Conservation (phyloP, 2,113 vertebrate species). For the Otus sunia region DNA sequence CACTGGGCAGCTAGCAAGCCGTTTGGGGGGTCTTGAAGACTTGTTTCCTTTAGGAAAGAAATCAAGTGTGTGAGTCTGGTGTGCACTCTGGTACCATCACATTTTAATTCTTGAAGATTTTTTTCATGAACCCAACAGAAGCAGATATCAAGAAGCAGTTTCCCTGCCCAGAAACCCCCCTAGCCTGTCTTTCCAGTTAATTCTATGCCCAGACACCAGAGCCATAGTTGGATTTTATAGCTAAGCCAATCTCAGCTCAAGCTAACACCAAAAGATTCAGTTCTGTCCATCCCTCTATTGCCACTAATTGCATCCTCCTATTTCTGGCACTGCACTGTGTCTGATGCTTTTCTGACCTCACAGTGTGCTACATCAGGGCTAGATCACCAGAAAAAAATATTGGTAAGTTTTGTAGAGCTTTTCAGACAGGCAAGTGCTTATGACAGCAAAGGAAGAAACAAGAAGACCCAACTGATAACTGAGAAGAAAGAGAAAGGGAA, state of each 20-base stretch:
- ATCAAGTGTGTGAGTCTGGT: background rate
- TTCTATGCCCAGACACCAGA: background rate
- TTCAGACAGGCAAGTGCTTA: background rate
- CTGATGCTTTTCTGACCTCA: background rate
- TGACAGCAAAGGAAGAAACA: background rate
- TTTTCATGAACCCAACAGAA: background rate
- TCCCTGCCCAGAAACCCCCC: background rate
- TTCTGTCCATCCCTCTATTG: background rate
- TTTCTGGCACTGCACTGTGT: background rate
- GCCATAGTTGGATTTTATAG: background rate
- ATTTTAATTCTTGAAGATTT: background rate
- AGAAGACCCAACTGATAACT: background rate
- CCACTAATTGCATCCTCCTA: background rate
- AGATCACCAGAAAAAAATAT: background rate
- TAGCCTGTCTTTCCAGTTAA: background rate
- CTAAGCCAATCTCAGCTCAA: background rate
- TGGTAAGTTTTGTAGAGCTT: background rate
- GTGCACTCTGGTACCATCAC: background rate
- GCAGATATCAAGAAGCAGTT: background rate
- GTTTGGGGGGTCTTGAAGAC: background rate
- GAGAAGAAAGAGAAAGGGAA: background rate
- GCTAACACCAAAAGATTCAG: background rate
- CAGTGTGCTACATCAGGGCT: background rate
- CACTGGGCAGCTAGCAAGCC: background rate
- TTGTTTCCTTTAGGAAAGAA: background rate